Base-by-base conservation (phyloP, 2,888 invertebrate genomes). In the Busseola fusca region DNA sequence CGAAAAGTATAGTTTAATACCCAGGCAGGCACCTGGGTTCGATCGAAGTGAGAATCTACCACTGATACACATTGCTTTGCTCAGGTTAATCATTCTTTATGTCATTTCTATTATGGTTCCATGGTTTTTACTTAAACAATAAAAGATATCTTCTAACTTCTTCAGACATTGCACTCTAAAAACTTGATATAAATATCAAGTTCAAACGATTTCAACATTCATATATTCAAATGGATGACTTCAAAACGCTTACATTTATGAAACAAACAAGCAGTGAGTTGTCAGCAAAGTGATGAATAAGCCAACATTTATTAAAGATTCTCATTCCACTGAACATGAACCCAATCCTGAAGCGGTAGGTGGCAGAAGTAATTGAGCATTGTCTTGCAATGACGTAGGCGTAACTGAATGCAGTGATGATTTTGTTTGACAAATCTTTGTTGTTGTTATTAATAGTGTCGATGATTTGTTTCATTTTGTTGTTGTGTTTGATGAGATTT, bases 291-390 rank as follows among this genome's bases (percentile, higher is more conserved):
- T 84, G 88, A 88, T 87, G 83, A 87, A 88, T 87, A 86, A 87
- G 83, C 76, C 69, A 77, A 85, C 85, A 89, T 88, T 86, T 87
- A 87, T 87, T 86, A 87, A 74, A 83, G 73, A 74, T 80, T 83
- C 83, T 84, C 81, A 81, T 84, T 81, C 70, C 73, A 76, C 73
- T 68, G 76, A 81, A 84, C 83, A 83, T 56, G 73, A 59, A 73
- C 79, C 79, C 76, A 81, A 74, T 76, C 74, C 76, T 83, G 83
- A 79, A 89, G 82, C 90, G 91, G 93, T 93, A 92, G 92, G 93
- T 91, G 92, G 91, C 89, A 87, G 78, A 82, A 82, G 88, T 92
- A 93, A 94, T 94, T 90, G 93, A 90, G 92, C 90, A 94, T 94
- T 95, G 94, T 95, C 90, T 92, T 86, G 78, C 69, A 66, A 83